Evolutionary conservation across 2,888 invertebrate genomes (phyloP), one percentile per base, ranked within the genome.

Genomic region (Orthosia gothica): DNA sequence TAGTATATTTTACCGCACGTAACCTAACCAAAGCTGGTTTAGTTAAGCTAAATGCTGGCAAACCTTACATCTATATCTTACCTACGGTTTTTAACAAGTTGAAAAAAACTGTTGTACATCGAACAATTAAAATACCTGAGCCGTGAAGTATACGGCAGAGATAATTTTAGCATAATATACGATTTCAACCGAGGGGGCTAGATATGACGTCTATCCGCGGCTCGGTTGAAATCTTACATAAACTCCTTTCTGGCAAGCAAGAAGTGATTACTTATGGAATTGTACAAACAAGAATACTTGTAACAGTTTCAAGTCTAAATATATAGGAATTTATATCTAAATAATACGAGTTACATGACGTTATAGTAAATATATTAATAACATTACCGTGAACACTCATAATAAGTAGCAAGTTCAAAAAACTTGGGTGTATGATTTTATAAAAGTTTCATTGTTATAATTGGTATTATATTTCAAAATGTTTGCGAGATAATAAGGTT

Each of bases 41-140:
- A 74, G 80, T 76, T 76, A 80, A 58, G 79, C 61, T 59, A 73
- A 40, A 74, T 64, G 74, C 74, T 61, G 50, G 77, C 62, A 62
- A 62, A 66, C 47, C 81, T 81, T 78, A 81, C 0, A 18, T 57
- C 75, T 78, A 77, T 40, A 66, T 26, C 81, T 80, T 80, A 77
- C 9, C 54, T 65, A 80, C 20, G 32, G 15, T 20, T 63, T 23
- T 58, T 26, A 15, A 50, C 2, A 13, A 15, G 12, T 16, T 9
- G 18, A 58, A 32, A 32, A 32, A 57, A 3, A 3, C 11, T 52
- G 50, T 23, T 52, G 52, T 69, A 40, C 3, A 68, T 68, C 4
- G 18, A 76, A 58, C 26, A 20, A 15, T 40, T 23, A 18, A 23
- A 40, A 40, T 40, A 40, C 1, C 40, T 40, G 9, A 40, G 40